Base-by-base conservation (phyloP, 2,113 vertebrate genomes). In the Setophaga petechia region DNA sequence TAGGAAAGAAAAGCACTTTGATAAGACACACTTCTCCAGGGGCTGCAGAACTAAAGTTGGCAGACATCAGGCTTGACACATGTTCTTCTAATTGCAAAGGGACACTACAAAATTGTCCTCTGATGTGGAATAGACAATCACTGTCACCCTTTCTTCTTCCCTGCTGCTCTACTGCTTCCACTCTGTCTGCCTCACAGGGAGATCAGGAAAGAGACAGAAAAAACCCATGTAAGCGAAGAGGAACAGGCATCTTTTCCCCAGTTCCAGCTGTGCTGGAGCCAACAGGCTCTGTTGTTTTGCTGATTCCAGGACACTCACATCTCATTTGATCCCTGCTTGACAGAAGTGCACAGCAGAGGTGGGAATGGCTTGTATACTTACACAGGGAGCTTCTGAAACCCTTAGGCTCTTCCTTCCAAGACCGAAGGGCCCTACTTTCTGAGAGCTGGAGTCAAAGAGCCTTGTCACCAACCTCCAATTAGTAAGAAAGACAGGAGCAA, bases 111-210 rank as follows among this genome's bases (percentile, higher is more conserved):
- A 90, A 94, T 84, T 81, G 61, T 86, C 79, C 57, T 86, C 71
- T 67, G 72, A 47, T 44, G 8, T 79, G 58, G n/a, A 95, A 93
- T 28, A 83, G 78, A 69, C 90, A 93, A 51, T 66, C 2, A 1
- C 52, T 90, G 79, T 80, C 94, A 93, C 75, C 80, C 79, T 75
- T 67, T 78, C 82, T 93, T 90, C 79, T 75, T 94, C 86, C 95
- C 94, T 87, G 94, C 90, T 96, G 95, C 76, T 95, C 57, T 65
- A 27, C 74, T 84, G 95, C 96, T 77, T 96, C 94, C 90, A 51
- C 63, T 95, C 85, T 88, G 92, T 94, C 93, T 96, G 93, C 57
- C 73, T 92, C 90, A 86, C 88, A 84, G 68, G 85, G 88, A 92
- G 90, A 92, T 58, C 3, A n/a, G 92, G 89, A 90, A 84, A 83